Percentiles rank a stretch among this genome's conserved stretches.
Evolutionary conservation across 2,113 vertebrate species (phyloP).

Genomic region (Limnothrissa miodon): DNA sequence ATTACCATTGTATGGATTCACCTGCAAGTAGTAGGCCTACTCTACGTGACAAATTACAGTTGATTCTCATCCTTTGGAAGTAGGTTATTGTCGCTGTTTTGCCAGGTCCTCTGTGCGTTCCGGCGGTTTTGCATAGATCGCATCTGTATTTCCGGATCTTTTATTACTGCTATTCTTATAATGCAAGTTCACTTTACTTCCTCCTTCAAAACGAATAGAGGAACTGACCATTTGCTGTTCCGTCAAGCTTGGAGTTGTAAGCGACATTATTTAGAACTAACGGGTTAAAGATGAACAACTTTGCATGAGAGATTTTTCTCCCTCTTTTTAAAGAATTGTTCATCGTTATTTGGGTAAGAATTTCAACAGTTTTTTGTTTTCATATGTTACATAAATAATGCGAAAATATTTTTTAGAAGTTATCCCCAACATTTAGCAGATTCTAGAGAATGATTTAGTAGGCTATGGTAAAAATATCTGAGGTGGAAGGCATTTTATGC

Average conservation of each 20-base stretch:
- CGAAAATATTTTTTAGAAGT: background rate
- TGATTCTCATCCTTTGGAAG: background rate
- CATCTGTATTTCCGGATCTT: slow-evolving; percentile 66
- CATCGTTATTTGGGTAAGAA: background rate
- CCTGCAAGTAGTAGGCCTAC: background rate
- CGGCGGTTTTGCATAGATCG: slow-evolving; percentile 71
- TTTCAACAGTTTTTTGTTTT: background rate
- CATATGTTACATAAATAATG: background rate
- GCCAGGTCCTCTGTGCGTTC: slow-evolving; percentile 24
- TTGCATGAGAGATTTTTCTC: background rate
- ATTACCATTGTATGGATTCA: background rate
- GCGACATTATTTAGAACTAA: slow-evolving; percentile 13
- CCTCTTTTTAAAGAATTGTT: background rate
- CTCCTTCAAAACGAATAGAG: slow-evolving; percentile 72
- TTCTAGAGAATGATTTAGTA: background rate
- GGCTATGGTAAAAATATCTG: background rate
- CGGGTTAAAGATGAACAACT: background rate
- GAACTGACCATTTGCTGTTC: slow-evolving; percentile 63
- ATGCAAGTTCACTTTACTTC: slow-evolving; percentile 74
- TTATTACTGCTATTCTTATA: slow-evolving; percentile 56
- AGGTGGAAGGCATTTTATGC: background rate
- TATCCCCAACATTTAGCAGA: no score
- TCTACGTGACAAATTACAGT: background rate
- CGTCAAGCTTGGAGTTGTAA: slow-evolving; percentile 8
- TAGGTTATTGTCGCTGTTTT: background rate